Percentiles rank a stretch among this genome's conserved stretches.
These are phyloP conservation scores for Eumaeus atala DNA, from an alignment of 1,140 invertebrate species.

Conservation along the genomic window DNA sequence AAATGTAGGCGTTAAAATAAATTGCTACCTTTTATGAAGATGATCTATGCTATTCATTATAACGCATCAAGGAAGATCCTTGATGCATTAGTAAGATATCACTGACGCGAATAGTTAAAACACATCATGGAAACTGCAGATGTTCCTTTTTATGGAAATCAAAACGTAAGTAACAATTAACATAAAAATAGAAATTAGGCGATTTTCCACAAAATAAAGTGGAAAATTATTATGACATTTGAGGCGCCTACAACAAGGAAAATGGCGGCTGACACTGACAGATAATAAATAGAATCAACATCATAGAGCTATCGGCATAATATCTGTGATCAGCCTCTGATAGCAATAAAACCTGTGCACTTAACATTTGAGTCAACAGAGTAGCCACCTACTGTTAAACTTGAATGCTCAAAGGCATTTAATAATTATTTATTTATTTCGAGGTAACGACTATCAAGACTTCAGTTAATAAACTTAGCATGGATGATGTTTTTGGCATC, in stretches of 20 bases:
- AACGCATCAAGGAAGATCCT: slow-evolving; percentile 63
- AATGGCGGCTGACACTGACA: slow-evolving; percentile 56
- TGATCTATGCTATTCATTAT: slow-evolving; percentile 56
- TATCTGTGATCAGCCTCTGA: no score
- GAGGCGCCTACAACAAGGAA: slow-evolving; percentile 72
- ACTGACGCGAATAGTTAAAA: slow-evolving; percentile 29
- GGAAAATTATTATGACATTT: slow-evolving; percentile 74
- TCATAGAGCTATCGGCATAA: not conserved
- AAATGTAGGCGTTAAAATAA: slow-evolving; percentile 47
- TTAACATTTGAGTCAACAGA: no score
- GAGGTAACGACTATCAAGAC: no score
- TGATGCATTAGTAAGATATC: slow-evolving; percentile 50
- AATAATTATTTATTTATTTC: no score
- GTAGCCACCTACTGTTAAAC: no score
- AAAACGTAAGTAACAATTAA: slow-evolving; percentile 6
- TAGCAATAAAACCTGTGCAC: no score
- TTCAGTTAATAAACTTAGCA: no score
- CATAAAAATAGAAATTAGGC: slow-evolving; percentile 20
- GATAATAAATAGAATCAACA: slow-evolving; percentile 6
- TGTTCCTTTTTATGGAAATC: not conserved
- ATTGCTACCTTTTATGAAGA: slow-evolving; percentile 64
- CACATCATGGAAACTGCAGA: slow-evolving; percentile 26
- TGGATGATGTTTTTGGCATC: no score
- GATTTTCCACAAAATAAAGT: slow-evolving; percentile 42
- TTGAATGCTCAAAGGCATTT: no score